A percentile compares a stretch with the other conserved stretches of the same genome.
Evolutionary conservation across 2,888 invertebrate genomes (phyloP).

Genomic region (Netelia virgata): DNA sequence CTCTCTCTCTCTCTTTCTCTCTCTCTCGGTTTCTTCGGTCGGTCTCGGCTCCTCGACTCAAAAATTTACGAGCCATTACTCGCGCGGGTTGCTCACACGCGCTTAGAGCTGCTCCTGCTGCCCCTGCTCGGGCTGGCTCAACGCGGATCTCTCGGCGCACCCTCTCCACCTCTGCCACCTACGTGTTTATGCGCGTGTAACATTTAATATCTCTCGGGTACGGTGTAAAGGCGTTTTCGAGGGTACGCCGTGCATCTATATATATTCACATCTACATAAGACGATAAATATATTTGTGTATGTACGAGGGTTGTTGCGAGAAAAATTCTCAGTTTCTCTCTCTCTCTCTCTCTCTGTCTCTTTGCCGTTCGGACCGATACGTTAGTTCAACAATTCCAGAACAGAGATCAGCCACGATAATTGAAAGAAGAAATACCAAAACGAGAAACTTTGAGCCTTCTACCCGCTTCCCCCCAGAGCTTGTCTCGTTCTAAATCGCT

Average conservation of each 20-base stretch:
- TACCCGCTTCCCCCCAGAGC: background rate
- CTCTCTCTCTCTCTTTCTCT: conserved; percentile 41
- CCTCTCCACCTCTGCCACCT: conserved; percentile 62
- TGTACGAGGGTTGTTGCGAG: conserved; percentile 6
- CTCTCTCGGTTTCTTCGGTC: conserved; percentile 54
- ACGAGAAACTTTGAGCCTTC: background rate
- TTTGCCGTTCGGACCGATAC: background rate
- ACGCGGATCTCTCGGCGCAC: conserved; percentile 31
- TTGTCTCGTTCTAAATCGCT: background rate
- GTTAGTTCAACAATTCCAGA: conserved; percentile 10
- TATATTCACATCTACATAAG: background rate
- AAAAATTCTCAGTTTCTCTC: background rate
- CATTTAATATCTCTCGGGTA: conserved; percentile 59
- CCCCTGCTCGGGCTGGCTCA: conserved; percentile 25
- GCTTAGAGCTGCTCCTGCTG: conserved; percentile 47
- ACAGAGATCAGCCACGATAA: conserved; percentile 21
- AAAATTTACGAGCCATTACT: conserved; percentile 77
- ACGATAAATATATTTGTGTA: background rate
- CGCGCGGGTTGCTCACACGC: conserved; percentile 61
- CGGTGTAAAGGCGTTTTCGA: conserved; percentile 34
- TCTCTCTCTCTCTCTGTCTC: conserved; percentile 8
- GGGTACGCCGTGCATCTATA: background rate
- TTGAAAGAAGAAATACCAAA: conserved; percentile 31
- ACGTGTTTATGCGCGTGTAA: conserved; percentile 72
- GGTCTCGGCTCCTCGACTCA: conserved; percentile 66